phyloP scores from a whole-genome alignment of 1,140 invertebrate genomes.

The Papilio polytes region DNA sequence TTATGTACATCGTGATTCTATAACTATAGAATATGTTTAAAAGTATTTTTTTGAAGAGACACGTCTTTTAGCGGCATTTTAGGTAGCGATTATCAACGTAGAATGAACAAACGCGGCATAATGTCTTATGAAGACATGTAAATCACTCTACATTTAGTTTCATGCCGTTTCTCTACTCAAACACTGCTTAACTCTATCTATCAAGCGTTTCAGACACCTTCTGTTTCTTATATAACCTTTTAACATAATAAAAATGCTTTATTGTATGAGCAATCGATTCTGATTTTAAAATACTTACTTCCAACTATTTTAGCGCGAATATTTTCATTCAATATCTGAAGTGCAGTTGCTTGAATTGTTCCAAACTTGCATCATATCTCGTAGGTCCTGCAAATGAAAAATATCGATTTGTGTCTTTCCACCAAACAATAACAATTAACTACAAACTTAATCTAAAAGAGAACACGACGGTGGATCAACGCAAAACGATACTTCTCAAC shows the following conservation, averaged over 20 bases:
- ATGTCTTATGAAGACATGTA: too few relatives aligned
- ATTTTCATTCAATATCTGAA: not conserved
- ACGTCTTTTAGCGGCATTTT: too few relatives aligned
- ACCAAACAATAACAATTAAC: constrained; percentile 47
- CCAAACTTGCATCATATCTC: constrained; percentile 30
- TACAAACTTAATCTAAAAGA: constrained; percentile 44
- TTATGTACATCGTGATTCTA: constrained; percentile 53
- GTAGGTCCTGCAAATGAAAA: constrained; percentile 65
- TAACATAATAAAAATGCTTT: too few relatives aligned
- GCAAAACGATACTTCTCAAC: constrained; percentile 69
- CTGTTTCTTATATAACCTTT: too few relatives aligned
- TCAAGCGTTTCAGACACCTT: too few relatives aligned
- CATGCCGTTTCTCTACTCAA: too few relatives aligned
- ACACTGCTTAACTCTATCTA: too few relatives aligned
- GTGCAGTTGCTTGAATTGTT: not conserved
- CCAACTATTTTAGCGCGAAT: not conserved
- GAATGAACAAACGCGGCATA: too few relatives aligned
- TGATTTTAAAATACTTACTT: not conserved
- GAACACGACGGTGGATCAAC: constrained; percentile 66
- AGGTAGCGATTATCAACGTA: too few relatives aligned
- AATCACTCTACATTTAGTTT: too few relatives aligned
- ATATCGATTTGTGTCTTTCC: constrained; percentile 71
- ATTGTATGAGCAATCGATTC: too few relatives aligned
- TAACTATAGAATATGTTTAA: not conserved
- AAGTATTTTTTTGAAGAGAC: not conserved